Percentiles rank a stretch among this genome's conserved stretches.
phyloP scores from a whole-genome alignment of 2,113 vertebrate genomes.

The Gobius niger region DNA sequence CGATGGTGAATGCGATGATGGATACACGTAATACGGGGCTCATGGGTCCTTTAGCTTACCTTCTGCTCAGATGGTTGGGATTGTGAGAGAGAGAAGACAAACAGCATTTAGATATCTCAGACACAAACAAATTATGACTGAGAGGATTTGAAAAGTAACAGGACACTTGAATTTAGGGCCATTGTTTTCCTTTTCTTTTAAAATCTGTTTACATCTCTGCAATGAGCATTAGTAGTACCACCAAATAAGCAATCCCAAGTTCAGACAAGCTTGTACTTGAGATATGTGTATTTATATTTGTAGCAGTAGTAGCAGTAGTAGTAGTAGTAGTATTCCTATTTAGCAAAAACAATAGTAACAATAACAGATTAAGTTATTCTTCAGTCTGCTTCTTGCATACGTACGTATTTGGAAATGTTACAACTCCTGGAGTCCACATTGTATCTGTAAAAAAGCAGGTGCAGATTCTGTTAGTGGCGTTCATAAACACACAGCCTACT shows the following conservation, averaged over 20 bases:
- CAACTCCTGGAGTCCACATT: slow-evolving; percentile 94
- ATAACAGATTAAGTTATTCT: no score
- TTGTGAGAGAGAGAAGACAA: slow-evolving; percentile 13
- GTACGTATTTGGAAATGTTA: slow-evolving; percentile 93
- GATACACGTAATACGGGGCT: slow-evolving; percentile 30
- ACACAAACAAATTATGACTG: neutral
- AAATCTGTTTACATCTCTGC: no score
- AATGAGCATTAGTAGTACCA: no score
- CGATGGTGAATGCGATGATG: slow-evolving; percentile 21
- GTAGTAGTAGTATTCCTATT: no score
- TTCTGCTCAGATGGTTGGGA: slow-evolving; percentile 57
- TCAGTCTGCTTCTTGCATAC: slow-evolving; percentile 35
- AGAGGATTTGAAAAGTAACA: no score
- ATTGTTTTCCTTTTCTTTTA: no score
- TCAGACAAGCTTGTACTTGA: no score
- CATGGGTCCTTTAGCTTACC: slow-evolving; percentile 49
- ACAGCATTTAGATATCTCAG: slow-evolving; percentile 6
- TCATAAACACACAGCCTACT: neutral
- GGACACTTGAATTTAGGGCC: no score
- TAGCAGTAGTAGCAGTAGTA: no score
- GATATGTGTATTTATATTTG: no score
- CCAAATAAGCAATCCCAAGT: no score
- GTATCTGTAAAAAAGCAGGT: slow-evolving; percentile 79
- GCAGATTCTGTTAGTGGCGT: neutral
- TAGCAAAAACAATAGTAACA: neutral